These are phyloP conservation scores for Nothocercus julius DNA, from an alignment of 2,113 vertebrate genomes.

Conservation along the genomic window DNA sequence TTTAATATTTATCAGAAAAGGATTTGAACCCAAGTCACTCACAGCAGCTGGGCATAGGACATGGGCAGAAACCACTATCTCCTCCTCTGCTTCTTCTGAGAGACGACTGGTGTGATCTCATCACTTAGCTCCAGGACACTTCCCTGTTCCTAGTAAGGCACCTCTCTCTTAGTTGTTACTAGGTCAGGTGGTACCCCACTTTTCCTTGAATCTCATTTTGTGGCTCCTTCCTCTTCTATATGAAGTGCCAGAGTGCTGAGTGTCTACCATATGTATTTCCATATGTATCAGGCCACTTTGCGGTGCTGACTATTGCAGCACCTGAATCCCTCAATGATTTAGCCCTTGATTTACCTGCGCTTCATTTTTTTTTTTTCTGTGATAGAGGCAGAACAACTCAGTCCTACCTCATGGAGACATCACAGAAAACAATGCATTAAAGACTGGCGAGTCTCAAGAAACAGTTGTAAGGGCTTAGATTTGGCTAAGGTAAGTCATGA, in stretches of 20 bases:
- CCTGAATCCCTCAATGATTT: neutral
- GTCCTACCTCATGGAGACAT: neutral
- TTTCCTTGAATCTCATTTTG: neutral
- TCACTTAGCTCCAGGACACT: neutral
- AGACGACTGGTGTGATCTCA: neutral
- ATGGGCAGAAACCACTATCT: neutral
- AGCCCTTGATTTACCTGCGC: neutral
- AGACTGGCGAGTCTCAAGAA: neutral
- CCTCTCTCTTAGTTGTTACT: neutral
- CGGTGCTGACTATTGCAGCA: neutral
- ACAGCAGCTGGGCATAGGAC: neutral
- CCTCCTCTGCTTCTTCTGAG: neutral
- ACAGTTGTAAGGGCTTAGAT: neutral
- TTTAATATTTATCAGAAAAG: neutral
- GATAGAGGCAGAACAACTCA: neutral
- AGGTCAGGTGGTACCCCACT: accelerated
- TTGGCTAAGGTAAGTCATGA: neutral
- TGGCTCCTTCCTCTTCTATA: neutral
- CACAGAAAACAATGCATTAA: neutral
- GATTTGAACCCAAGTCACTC: neutral
- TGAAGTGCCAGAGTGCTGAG: neutral
- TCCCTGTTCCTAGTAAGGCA: neutral
- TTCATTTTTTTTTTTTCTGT: neutral
- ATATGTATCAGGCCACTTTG: neutral
- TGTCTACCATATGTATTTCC: neutral